phyloP scores from a whole-genome alignment of 2,797 vertebrate species.

The Brachyrhaphis roseni region DNA sequence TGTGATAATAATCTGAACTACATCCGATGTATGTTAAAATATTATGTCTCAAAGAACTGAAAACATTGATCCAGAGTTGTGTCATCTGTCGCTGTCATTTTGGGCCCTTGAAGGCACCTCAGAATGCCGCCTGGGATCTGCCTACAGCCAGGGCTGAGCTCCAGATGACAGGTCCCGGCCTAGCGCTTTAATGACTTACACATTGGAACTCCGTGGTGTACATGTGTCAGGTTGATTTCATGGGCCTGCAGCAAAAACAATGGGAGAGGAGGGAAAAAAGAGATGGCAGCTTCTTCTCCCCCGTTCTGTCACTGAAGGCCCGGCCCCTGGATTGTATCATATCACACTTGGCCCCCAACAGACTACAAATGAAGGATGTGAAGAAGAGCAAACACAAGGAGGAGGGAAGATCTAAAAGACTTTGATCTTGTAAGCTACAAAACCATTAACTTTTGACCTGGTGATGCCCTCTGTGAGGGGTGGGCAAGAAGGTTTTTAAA shows the following conservation, averaged over 20 bases:
- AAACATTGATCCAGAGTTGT: constrained; percentile 60
- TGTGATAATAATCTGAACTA: background rate
- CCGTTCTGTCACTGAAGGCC: constrained; percentile 80
- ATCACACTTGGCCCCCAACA: constrained; percentile 65
- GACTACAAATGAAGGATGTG: constrained; percentile 76
- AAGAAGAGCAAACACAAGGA: constrained; percentile 73
- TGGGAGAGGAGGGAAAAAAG: constrained; percentile 70
- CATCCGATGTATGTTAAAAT: background rate
- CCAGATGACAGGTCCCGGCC: constrained; percentile 80
- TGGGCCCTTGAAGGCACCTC: constrained; percentile 51
- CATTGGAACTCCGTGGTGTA: constrained; percentile 83
- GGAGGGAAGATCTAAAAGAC: constrained; percentile 78
- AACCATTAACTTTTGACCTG: constrained; percentile 93
- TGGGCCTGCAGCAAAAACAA: constrained; percentile 75
- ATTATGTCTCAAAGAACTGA: constrained; percentile 1
- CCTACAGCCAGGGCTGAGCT: constrained; percentile 83
- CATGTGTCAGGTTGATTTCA: constrained; percentile 86
- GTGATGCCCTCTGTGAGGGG: constrained; percentile 77
- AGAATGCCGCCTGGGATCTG: constrained; percentile 63
- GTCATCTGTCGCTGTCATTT: constrained; percentile 74
- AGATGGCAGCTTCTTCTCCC: constrained; percentile 54
- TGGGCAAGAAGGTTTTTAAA: no score
- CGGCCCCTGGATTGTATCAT: constrained; percentile 90
- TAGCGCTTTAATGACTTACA: constrained; percentile 91
- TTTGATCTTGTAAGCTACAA: constrained; percentile 89